These are phyloP conservation scores for Notolabrus celidotus DNA, from an alignment of 2,797 vertebrate species.

Conservation along the genomic window DNA sequence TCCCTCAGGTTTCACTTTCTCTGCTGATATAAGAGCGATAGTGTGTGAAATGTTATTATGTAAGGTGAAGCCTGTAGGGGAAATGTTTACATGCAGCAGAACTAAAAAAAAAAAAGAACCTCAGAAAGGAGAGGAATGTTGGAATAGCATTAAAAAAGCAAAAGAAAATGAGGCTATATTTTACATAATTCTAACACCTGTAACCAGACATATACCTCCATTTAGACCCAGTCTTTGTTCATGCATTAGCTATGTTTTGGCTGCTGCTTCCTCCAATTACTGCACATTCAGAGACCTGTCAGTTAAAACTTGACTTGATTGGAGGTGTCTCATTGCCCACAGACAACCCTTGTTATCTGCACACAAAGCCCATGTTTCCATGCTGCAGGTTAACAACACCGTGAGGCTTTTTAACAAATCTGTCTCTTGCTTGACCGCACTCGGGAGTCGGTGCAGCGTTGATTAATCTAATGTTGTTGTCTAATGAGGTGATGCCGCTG, in stretches of 20 bases:
- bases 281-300: constrained; percentile 5
- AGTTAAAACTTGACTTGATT: constrained; percentile 15
- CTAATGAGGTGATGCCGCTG: constrained; percentile 62
- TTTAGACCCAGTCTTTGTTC: background rate
- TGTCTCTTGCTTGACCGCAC: constrained; percentile 31
- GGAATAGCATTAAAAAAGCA: too few species aligned
- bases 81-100: constrained; percentile 5
- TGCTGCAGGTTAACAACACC: constrained; percentile 36
- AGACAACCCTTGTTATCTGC: constrained; percentile 2
- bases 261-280: background rate
- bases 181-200: too few species aligned
- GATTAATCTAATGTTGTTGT: constrained; percentile 55
- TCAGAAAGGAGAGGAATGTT: background rate
- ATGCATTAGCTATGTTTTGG: background rate
- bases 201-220: too few species aligned
- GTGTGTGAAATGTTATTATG: constrained; percentile 1
- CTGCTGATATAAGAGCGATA: background rate
- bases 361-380: background rate
- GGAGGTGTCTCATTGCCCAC: constrained; percentile 34
- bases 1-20: constrained; percentile 21
- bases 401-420: constrained; percentile 3
- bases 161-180: too few species aligned
- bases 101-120: background rate
- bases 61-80: background rate
- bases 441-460: constrained; percentile 17